Evolutionary conservation across 2,797 vertebrate species (phyloP), one percentile per base, ranked within the genome.

Genomic region (Yasuhikotakia modesta): DNA sequence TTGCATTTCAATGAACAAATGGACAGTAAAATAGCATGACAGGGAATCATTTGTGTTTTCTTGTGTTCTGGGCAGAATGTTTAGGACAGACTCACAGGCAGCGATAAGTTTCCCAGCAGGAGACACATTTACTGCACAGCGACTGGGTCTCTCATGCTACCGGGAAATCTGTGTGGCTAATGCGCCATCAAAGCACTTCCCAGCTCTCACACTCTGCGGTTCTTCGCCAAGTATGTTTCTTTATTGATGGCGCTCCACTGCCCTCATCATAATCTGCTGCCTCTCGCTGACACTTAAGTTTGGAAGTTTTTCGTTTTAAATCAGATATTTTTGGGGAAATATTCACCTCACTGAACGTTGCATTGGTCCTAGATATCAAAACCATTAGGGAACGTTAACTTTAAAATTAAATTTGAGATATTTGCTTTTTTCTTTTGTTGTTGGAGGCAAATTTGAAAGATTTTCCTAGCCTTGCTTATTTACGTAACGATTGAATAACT

Each of bases 51-150:
- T 66, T 68, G 17, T 69, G 53, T 68, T 78, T 63, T 69, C 64
- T 75, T 64, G 75, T 24, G 24, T 68, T 78, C 30, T 61, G 64
- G 57, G 57, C 52, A 35, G 53, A 70, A 60, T 16, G 27, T 52
- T 46, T 57, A 69, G 72, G 57, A 71, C 52, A 68, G 61, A 3
- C 48, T 55, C 21, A 43, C 30, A 68, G 69, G 52, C 76, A 60
- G 64, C 1, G 43, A 69, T 61, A 73, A 84, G 79, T 69, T 70
- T 58, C 69, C 55, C 79, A 81, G 76, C 69, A 16, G 79, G 82
- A 77, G 73, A 70, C 19, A 14, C 58, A 43, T 76, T 81, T 84
- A 81, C 64, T 48, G 55, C 55, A 8, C 48, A 72, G 79, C 16
- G 39, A 76, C 76, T 8, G 5, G 27, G 72, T 71, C 45, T 55